Percentiles rank a stretch among this genome's conserved stretches.
Evolutionary conservation across 2,113 vertebrate species (phyloP).

Genomic region (Cynocephalus volans): DNA sequence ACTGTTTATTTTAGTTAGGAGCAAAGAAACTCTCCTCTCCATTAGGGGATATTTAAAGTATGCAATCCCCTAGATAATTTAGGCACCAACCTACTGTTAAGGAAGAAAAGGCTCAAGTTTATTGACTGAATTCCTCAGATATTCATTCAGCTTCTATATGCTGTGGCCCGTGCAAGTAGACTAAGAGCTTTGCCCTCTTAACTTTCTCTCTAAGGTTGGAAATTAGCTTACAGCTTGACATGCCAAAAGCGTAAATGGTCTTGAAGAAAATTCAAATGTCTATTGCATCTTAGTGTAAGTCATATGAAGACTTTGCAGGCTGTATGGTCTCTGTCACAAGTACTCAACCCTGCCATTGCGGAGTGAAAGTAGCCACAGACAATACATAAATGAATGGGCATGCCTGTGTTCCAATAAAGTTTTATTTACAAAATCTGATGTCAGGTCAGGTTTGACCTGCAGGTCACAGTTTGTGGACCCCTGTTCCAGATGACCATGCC

Average conservation of each 20-base stretch:
- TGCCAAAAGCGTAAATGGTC: conserved; percentile 22
- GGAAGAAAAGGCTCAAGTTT: conserved; percentile 48
- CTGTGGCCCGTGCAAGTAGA: conserved; percentile 38
- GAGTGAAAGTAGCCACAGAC: neutral
- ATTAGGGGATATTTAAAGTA: conserved; percentile 34
- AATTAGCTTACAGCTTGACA: conserved; percentile 11
- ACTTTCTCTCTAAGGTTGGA: neutral
- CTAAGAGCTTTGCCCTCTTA: conserved; percentile 28
- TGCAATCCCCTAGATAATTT: conserved; percentile 4
- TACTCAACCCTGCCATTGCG: neutral
- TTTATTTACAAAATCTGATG: neutral
- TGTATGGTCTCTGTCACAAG: neutral
- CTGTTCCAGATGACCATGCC: neutral
- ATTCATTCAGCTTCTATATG: conserved; percentile 5
- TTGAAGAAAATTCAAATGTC: conserved; percentile 47
- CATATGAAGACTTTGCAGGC: neutral
- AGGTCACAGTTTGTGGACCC: too few relatives aligned
- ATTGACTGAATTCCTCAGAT: conserved; percentile 59
- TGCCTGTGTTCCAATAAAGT: neutral
- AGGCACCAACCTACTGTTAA: conserved; percentile 4
- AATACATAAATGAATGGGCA: neutral
- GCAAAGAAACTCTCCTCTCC: neutral
- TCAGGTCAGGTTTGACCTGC: neutral
- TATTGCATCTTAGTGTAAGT: neutral
- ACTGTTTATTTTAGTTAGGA: neutral